phyloP scores from a whole-genome alignment of 2,888 invertebrate species.

The Argyresthia albistria region DNA sequence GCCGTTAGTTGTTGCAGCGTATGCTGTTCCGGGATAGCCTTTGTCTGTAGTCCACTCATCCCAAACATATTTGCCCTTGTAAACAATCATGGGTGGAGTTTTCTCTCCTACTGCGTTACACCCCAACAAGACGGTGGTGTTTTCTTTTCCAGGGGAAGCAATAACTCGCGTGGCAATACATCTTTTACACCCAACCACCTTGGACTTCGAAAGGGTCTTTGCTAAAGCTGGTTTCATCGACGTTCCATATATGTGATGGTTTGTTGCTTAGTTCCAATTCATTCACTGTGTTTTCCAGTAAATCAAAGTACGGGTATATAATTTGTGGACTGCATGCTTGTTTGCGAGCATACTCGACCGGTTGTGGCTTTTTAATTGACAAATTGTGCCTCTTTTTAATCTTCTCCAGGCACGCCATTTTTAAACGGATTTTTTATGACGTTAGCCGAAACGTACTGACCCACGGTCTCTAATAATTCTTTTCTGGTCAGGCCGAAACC shows the following conservation, averaged over 20 bases:
- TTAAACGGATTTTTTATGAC: conserved; percentile 21
- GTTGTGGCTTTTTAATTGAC: conserved; percentile 32
- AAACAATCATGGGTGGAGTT: conserved; percentile 19
- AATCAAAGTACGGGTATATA: conserved; percentile 5
- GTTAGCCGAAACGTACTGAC: conserved; percentile 18
- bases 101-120: conserved; percentile 18
- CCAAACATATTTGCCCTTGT: conserved; percentile 20
- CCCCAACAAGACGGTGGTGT: conserved; percentile 17
- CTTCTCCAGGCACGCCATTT: conserved; percentile 21
- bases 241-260: conserved; percentile 10
- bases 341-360: conserved; percentile 22
- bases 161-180: conserved; percentile 15
- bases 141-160: conserved; percentile 16
- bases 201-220: conserved; percentile 17
- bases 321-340: conserved; percentile 13
- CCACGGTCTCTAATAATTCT: conserved; percentile 23
- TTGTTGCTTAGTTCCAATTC: not conserved
- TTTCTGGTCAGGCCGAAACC: conserved; percentile 27
- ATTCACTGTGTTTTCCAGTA: not conserved
- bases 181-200: conserved; percentile 16
- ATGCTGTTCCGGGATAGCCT: conserved; percentile 15
- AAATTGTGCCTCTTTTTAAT: conserved; percentile 22
- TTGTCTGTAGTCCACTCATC: conserved; percentile 19
- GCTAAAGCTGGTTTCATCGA: conserved; percentile 16
- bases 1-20: conserved; percentile 13